These are phyloP conservation scores for Hyles vespertilio DNA, from an alignment of 1,140 invertebrate species.

Conservation along the genomic window DNA sequence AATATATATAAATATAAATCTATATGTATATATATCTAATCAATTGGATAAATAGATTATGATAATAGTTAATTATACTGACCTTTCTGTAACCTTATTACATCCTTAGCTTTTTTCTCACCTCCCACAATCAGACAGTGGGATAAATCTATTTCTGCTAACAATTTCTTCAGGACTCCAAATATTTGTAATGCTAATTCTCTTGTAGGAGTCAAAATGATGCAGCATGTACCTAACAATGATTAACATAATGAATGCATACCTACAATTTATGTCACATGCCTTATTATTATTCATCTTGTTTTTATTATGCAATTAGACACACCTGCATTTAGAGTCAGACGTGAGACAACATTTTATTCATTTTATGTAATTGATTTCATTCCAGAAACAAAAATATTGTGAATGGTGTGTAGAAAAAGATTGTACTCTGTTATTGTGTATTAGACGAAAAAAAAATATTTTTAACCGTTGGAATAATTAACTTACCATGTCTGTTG, in stretches of 20 bases:
- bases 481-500: constrained; percentile 81
- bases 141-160: constrained; percentile 88
- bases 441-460: too few relatives aligned
- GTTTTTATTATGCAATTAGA: background rate
- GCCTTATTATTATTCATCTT: background rate
- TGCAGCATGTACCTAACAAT: constrained; percentile 81
- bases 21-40: too few relatives aligned
- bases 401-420: too few relatives aligned
- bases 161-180: constrained; percentile 89
- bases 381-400: too few relatives aligned
- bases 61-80: background rate
- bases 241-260: constrained; percentile 1
- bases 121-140: constrained; percentile 92
- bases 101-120: constrained; percentile 84
- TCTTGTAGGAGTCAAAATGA: constrained; percentile 94
- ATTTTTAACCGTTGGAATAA: background rate
- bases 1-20: too few relatives aligned
- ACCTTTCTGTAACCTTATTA: constrained; percentile 79
- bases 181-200: constrained; percentile 96
- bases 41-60: too few relatives aligned
- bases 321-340: background rate
- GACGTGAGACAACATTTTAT: background rate
- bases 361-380: background rate
- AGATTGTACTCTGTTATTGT: too few relatives aligned
- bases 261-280: background rate